Conservation (phyloP, 2,113 vertebrate genomes). For the Pycnonotus jocosus region DNA sequence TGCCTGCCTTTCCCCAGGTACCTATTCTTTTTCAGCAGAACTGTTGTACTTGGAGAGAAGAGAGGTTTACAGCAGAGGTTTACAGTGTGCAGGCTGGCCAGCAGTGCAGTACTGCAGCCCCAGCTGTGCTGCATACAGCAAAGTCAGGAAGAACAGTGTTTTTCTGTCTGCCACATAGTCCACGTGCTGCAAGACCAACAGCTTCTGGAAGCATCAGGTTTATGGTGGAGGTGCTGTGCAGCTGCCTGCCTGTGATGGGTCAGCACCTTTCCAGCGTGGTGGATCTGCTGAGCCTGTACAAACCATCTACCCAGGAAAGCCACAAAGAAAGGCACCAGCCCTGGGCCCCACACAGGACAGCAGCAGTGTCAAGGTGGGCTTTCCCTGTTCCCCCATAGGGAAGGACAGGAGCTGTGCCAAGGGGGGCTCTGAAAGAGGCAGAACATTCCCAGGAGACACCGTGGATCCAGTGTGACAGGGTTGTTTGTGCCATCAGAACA, state of each 20-base stretch:
- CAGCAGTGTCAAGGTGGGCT: not conserved
- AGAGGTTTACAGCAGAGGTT: not conserved
- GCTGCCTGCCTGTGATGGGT: not conserved
- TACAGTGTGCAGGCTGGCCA: not conserved
- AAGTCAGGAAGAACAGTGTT: not conserved
- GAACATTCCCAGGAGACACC: not conserved
- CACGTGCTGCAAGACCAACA: not conserved
- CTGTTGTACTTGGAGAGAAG: not conserved
- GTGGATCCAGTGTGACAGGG: accelerated
- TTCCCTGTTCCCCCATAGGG: not conserved
- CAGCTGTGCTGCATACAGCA: not conserved
- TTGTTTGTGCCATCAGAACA: not conserved
- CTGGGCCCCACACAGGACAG: not conserved
- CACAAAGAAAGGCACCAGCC: not conserved
- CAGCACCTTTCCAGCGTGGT: not conserved
- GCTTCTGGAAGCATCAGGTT: conserved; percentile 11
- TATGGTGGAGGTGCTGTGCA: not conserved
- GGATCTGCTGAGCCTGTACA: not conserved
- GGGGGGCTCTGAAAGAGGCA: not conserved
- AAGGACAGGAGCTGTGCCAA: not conserved
- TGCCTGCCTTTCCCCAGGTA: not conserved
- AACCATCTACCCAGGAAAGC: not conserved
- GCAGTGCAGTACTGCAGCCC: not conserved
- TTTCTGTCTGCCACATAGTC: not conserved
- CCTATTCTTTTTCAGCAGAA: not conserved